Conservation (phyloP, 1,140 invertebrate species). For the Polypedilum pembai region DNA sequence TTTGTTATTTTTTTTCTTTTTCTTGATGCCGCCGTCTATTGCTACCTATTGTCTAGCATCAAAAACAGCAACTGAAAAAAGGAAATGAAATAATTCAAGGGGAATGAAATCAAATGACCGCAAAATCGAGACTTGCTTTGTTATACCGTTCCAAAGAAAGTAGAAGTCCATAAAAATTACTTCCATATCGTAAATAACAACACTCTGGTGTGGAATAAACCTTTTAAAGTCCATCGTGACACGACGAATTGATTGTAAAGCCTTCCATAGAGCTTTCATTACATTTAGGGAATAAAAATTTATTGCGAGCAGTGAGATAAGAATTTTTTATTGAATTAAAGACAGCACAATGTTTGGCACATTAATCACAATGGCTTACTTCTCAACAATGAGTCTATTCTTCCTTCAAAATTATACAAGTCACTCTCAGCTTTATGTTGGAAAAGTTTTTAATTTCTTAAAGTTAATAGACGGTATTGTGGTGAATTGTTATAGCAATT, state of each 20-base stretch:
- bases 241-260: conserved; percentile 17
- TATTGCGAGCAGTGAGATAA: too few relatives aligned
- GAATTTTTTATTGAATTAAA: too few relatives aligned
- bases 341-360: too few relatives aligned
- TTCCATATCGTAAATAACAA: not conserved
- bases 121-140: not conserved
- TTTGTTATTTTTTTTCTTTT: not conserved
- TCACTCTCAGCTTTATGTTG: not conserved
- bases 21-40: not conserved
- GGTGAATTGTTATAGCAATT: not conserved
- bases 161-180: not conserved
- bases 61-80: not conserved
- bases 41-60: not conserved
- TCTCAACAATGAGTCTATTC: too few relatives aligned
- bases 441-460: not conserved
- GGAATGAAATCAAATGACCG: not conserved
- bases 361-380: too few relatives aligned
- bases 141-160: not conserved
- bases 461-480: not conserved
- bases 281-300: too few relatives aligned
- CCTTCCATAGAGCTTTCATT: not conserved
- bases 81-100: not conserved
- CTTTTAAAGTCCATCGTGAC: conserved; percentile 16
- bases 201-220: not conserved
- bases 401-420: too few relatives aligned